Base-by-base conservation (phyloP, 2,888 invertebrate genomes). In the Philopedon plagiatum region DNA sequence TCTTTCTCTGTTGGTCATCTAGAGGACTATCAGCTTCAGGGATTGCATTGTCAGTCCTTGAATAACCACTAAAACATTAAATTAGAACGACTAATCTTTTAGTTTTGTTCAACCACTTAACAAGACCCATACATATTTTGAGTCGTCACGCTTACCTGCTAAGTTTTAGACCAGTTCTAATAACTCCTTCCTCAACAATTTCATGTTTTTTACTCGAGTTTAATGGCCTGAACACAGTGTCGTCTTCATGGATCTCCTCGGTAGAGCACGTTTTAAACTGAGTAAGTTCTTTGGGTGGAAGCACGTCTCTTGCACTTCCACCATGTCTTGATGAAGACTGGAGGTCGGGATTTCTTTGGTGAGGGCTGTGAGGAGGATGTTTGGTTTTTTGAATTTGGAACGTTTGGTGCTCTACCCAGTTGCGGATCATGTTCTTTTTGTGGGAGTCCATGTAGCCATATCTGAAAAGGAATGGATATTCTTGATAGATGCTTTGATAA, bases 401-500 rank as follows among this genome's bases (percentile, higher is more conserved):
- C 0, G 94, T 94, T 85, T 96, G 96, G 82, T 94, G 95, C 85
- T 96, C 96, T n/a, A 75, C 96, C 96, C 96, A 96, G 82, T 95
- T 93, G 56, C 94, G 88, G 61, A 96, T 96, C 96, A 96, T 96
- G 79, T 93, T 93, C 84, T 95, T 95, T 83, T 97, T 97, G 80
- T 95, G 95, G 78, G 90, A 94, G 81, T 96, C 96, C 96, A 96
- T 96, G 80, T 94, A 96, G 0, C 96, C 94, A 82, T 96, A 96
- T 0, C 93, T 91, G 60, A 86, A 85, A 11, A 83, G 83, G 19
- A 3, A n/a, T 13, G 9, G 21, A 11, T 37, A 18, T 15, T 23
- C 3, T 32, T 9, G 9, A 56, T 8, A 21, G 0, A 56, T 23
- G 32, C 13, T 58, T 37, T 15, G 18, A n/a, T n/a, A n/a, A n/a